phyloP scores from a whole-genome alignment of 2,888 invertebrate species.

The Eucriotettix oculatus region DNA sequence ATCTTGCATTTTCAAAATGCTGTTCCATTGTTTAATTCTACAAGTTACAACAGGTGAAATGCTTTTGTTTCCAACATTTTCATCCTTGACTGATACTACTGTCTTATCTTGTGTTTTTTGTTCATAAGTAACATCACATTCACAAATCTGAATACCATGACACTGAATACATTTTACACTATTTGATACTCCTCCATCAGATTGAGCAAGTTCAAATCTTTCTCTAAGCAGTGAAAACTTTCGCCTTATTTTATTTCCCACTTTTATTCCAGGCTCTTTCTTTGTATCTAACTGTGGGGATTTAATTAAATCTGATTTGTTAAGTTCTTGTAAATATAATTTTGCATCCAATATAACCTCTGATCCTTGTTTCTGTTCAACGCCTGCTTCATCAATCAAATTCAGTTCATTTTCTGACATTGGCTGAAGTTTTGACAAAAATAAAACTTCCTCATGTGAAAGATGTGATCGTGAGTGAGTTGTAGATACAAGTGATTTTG shows the following conservation, averaged over 20 bases:
- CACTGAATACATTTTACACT: neutral
- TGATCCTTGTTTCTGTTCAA: neutral
- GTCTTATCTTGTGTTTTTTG: neutral
- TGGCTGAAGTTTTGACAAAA: conserved; percentile 25
- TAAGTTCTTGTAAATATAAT: neutral
- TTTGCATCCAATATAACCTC: neutral
- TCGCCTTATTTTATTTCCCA: conserved; percentile 31
- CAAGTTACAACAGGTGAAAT: conserved; percentile 15
- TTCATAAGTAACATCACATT: neutral
- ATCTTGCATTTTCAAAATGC: conserved; percentile 10
- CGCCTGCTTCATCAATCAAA: conserved; percentile 8
- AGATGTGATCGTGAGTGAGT: conserved; percentile 27
- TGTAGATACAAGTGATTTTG: neutral
- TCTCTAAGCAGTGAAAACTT: conserved; percentile 42
- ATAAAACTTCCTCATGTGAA: conserved; percentile 29
- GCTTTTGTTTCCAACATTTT: neutral
- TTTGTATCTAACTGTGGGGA: neutral
- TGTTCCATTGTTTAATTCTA: conserved; percentile 15
- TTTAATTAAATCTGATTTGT: neutral
- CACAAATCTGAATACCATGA: neutral
- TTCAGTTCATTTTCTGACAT: conserved; percentile 19
- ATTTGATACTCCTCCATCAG: neutral
- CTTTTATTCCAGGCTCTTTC: conserved; percentile 4
- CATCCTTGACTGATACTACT: neutral
- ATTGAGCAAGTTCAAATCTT: conserved; percentile 30